Conservation (phyloP, 1,140 invertebrate genomes). For the Sitophilus oryzae region DNA sequence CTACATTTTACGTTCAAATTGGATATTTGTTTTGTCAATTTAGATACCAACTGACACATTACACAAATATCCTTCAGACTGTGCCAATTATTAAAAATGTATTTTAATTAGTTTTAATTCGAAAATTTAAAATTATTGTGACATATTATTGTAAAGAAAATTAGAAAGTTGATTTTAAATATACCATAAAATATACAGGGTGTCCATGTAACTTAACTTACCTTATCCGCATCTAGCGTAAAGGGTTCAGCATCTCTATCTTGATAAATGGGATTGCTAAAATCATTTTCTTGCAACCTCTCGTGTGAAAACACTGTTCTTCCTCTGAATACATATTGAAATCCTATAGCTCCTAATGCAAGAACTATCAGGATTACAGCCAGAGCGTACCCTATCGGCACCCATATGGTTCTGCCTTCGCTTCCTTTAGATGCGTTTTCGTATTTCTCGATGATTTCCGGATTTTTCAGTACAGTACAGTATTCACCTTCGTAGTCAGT, state of each 20-base stretch:
- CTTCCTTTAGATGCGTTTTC: neutral
- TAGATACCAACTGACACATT: no score
- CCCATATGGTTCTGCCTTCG: constrained; percentile 20
- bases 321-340: constrained; percentile 42
- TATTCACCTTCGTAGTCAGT: constrained; percentile 18
- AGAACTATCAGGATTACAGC: constrained; percentile 29
- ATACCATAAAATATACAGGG: no score
- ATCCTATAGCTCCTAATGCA: constrained; percentile 21
- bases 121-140: no score
- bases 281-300: constrained; percentile 69
- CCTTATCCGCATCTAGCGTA: constrained; percentile 55
- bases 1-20: no score
- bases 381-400: constrained; percentile 23
- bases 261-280: constrained; percentile 80
- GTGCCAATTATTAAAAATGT: no score
- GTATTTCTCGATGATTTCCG: neutral
- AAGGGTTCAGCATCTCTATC: constrained; percentile 58
- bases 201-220: no score
- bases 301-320: constrained; percentile 68
- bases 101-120: no score
- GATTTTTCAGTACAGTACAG: constrained; percentile 6
- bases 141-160: no score
- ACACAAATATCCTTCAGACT: no score
- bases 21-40: no score
- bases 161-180: no score